Evolutionary conservation across 2,888 invertebrate genomes (phyloP), one percentile per base, ranked within the genome.

Genomic region (Apocheima hispidaria): DNA sequence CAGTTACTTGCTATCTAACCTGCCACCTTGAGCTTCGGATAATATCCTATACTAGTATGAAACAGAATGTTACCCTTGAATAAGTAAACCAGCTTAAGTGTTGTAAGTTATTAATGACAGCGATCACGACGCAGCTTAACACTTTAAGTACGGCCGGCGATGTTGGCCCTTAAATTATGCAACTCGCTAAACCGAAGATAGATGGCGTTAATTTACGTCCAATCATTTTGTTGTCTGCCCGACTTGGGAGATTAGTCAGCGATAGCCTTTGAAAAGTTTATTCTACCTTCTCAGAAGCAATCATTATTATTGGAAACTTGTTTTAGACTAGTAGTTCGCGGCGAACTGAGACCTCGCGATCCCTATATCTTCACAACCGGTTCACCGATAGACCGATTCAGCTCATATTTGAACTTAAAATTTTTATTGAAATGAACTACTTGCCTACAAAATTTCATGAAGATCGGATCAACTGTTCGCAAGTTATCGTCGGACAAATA

Each of bases 81-180:
- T 85, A 82, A 82, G 73, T 83, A 75, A 83, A 73, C 66, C 48
- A 38, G 64, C 67, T 70, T 70, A 68, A 70, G 68, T 80, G 82
- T 81, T 79, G 81, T 84, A 74, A 81, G 82, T 82, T 85, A 86
- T 87, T 87, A 84, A 87, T 83, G 84, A 68, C 33, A 62, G 81
- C 79, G 79, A 87, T 87, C 81, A 81, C 79, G 78, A 66, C 68
- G 71, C 66, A 79, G 81, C 77, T 87, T 84, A 84, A 83, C 86
- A 83, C 84, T 81, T 85, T 87, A 86, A 87, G 86, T 84, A 83
- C 85, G 84, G 86, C 83, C 76, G 73, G 71, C 61, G 70, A 69
- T 64, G 70, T 74, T 71, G 66, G 21, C 61, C 63, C 58, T 70
- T 83, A 79, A 82, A 83, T 86, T 82, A 86, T 83, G 80, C 80